Percentiles rank a stretch among this genome's conserved stretches.
These are phyloP conservation scores for Cryptotis parvus DNA, from an alignment of 2,113 vertebrate species.

Conservation along the genomic window DNA sequence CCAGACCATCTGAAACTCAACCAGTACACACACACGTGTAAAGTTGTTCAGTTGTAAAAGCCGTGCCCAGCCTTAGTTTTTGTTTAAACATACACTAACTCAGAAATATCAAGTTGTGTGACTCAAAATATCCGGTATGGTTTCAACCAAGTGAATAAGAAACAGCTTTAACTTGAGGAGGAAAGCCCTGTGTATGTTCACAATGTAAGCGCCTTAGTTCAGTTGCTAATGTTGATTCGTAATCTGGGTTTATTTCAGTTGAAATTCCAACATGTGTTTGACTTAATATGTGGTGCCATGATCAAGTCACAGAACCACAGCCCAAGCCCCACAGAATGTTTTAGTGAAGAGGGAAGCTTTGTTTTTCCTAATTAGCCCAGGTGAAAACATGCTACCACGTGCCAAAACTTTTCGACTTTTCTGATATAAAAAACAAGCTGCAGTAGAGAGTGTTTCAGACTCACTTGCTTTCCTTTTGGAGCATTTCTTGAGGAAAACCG, in stretches of 20 bases:
- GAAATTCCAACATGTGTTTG: constrained; percentile 32
- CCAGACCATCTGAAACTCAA: constrained; percentile 42
- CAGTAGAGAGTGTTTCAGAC: no score
- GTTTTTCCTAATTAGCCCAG: constrained; percentile 46
- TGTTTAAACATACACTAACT: constrained; percentile 57
- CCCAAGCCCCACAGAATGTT: not conserved
- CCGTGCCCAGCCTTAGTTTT: constrained; percentile 71
- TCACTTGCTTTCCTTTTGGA: constrained; percentile 24
- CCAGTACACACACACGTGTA: constrained; percentile 56
- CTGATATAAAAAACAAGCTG: not conserved
- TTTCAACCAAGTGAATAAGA: constrained; percentile 32
- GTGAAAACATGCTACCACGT: not conserved
- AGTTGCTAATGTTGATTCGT: constrained; percentile 48
- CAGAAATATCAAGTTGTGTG: constrained; percentile 56
- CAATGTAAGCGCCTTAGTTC: not conserved
- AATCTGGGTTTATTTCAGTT: constrained; percentile 16
- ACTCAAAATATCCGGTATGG: constrained; percentile 34
- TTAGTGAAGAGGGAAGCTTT: not conserved
- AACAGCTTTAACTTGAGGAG: constrained; percentile 38
- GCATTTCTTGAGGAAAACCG: constrained; percentile 37
- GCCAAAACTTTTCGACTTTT: not conserved
- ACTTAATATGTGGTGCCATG: no score
- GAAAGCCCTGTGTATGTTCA: constrained; percentile 1
- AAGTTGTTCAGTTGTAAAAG: constrained; percentile 71
- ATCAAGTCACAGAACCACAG: no score